phyloP scores from a whole-genome alignment of 2,113 vertebrate species.

The Psammodynastes pulverulentus region DNA sequence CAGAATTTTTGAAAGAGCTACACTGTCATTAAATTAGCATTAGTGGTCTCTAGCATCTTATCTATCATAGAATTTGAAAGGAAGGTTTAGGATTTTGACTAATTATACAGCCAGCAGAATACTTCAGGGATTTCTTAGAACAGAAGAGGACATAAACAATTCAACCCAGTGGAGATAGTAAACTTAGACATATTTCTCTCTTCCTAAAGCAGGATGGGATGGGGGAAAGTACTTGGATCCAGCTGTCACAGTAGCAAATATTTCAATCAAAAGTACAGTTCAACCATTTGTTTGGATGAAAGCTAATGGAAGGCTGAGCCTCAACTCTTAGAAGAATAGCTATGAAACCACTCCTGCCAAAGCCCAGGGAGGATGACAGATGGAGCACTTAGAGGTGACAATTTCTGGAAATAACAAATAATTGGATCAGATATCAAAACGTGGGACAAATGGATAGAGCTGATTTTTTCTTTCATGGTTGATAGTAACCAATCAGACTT shows the following conservation, averaged over 20 bases:
- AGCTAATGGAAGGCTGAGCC: neutral
- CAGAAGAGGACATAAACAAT: neutral
- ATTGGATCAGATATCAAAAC: neutral
- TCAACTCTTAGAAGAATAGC: neutral
- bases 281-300: neutral
- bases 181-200: neutral
- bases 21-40: neutral
- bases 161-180: neutral
- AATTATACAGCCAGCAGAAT: neutral
- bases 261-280: constrained; percentile 2
- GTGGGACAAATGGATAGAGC: neutral
- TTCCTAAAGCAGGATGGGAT: neutral
- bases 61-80: neutral
- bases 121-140: neutral
- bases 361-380: neutral
- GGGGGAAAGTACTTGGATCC: neutral
- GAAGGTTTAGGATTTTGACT: neutral
- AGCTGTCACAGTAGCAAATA: neutral
- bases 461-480: neutral
- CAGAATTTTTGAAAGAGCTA: neutral
- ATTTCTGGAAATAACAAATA: neutral
- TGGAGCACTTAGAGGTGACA: neutral
- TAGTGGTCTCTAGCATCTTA: neutral
- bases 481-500: neutral
- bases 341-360: neutral